Percentiles rank a stretch among this genome's conserved stretches.
Evolutionary conservation across 2,113 vertebrate species (phyloP).

Genomic region (Sisor rabdophorus): DNA sequence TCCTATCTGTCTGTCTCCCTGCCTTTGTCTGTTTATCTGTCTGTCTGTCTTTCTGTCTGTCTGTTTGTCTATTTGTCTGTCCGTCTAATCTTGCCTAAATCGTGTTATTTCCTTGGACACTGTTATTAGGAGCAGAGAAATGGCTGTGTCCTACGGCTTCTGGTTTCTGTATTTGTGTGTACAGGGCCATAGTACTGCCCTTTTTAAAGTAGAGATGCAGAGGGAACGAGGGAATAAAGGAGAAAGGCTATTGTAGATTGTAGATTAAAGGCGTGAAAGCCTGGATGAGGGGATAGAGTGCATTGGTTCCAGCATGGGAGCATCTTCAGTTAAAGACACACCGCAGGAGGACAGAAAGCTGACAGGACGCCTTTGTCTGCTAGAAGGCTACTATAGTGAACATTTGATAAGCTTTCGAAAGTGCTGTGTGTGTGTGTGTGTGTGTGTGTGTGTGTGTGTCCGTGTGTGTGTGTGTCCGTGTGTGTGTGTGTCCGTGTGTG

Average conservation of each 20-base stretch:
- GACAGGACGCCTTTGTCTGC: conserved; percentile 18
- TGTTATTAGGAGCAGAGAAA: neutral
- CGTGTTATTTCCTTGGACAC: too few relatives aligned
- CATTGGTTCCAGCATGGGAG: conserved; percentile 26
- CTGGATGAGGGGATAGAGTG: conserved; percentile 23
- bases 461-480: conserved; percentile 1
- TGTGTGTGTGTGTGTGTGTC: conserved; percentile 31
- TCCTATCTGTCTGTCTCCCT: too few relatives aligned
- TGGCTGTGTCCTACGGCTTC: too few relatives aligned
- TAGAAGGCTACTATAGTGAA: conserved; percentile 19
- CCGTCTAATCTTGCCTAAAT: too few relatives aligned
- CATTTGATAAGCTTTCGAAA: conserved; percentile 13
- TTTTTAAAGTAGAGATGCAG: conserved; percentile 17
- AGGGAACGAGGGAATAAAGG: conserved; percentile 2
- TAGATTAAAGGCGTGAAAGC: conserved; percentile 36
- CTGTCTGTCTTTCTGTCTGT: too few relatives aligned
- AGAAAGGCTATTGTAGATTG: conserved; percentile 12
- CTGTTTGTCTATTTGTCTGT: too few relatives aligned
- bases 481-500: conserved; percentile 28
- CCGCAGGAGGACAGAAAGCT: conserved; percentile 30
- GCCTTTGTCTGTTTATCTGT: too few relatives aligned
- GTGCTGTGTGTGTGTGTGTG: conserved; percentile 2
- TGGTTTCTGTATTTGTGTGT: neutral
- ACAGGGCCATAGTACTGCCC: neutral
- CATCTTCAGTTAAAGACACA: conserved; percentile 31